Base-by-base conservation (phyloP, 1,140 invertebrate genomes). In the Portunus trituberculatus region DNA sequence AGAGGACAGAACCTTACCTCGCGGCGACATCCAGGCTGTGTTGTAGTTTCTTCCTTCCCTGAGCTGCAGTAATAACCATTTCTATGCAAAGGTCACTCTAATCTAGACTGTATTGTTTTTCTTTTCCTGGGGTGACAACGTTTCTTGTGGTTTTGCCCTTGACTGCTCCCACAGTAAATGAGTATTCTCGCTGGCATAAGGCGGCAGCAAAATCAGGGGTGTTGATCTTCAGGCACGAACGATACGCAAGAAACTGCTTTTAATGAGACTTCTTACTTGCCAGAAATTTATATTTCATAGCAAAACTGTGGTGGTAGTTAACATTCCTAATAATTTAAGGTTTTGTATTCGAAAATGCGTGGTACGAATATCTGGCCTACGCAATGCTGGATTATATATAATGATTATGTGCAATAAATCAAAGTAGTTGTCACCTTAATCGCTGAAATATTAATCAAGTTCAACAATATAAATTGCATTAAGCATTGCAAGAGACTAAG, bases 391-490 rank as follows among this genome's bases (percentile, higher is more conserved):
- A n/a, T 76, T 76, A n/a, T 76, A 76, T 76, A 76, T 76, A 76
- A 76, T n/a, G 67, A 76, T 76, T 76, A 76, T n/a, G 67, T 76
- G 67, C 20, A 25, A 76, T 76, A 76, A n/a, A 76, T 76, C 67
- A 76, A 76, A 76, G 67, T 76, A 20, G 67, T 76, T 76, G 67
- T 76, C 67, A 76, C 67, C 67, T 25, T 76, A 76, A 76, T 25
- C 67, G 67, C 67, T 76, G 67, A 76, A 76, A 76, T 76, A 76
- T 76, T 76, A 76, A 76, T 76, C 67, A 76, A 76, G 67, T 76
- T 76, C 67, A 76, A 76, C 67, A 76, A 20, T 76, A 76, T 76
- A 76, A 76, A 76, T 76, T 76, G 67, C 67, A 76, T 76, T n/a
- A 76, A 76, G 67, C 25, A 76, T 76, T 76, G 67, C 67, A 25